These are phyloP conservation scores for Acanthacorydalis orientalis DNA, from an alignment of 2,888 invertebrate species.

Conservation along the genomic window DNA sequence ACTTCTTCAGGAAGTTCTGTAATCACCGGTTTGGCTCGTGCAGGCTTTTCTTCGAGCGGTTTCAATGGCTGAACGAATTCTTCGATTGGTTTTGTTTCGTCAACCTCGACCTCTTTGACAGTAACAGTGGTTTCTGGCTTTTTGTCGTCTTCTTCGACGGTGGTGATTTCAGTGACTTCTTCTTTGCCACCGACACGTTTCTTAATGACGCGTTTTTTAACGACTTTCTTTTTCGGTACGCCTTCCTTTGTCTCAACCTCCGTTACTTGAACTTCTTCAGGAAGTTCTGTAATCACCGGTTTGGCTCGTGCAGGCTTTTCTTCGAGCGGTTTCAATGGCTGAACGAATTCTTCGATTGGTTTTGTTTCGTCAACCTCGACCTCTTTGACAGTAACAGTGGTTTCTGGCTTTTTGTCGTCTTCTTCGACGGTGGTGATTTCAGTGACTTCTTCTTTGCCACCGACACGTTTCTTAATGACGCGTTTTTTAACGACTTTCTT, in stretches of 20 bases:
- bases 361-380: constrained; percentile 17
- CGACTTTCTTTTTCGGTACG: constrained; percentile 22
- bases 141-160: constrained; percentile 19
- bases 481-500: constrained; percentile 21
- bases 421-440: constrained; percentile 24
- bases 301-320: constrained; percentile 8
- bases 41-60: constrained; percentile 10
- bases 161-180: constrained; percentile 20
- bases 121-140: constrained; percentile 18
- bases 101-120: constrained; percentile 8
- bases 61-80: constrained; percentile 1
- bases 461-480: constrained; percentile 22
- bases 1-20: constrained; percentile 16
- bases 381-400: constrained; percentile 25
- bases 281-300: constrained; percentile 10
- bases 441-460: constrained; percentile 25
- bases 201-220: constrained; percentile 29
- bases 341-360: constrained; percentile 8
- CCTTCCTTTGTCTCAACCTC: constrained; percentile 18
- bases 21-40: constrained; percentile 9
- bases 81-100: constrained; percentile 7
- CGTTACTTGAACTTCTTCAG: constrained; percentile 12
- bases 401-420: constrained; percentile 26
- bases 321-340: constrained; percentile 12
- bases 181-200: constrained; percentile 23